phyloP scores from a whole-genome alignment of 2,113 vertebrate species.

The Rhynchopsitta pachyrhyncha region DNA sequence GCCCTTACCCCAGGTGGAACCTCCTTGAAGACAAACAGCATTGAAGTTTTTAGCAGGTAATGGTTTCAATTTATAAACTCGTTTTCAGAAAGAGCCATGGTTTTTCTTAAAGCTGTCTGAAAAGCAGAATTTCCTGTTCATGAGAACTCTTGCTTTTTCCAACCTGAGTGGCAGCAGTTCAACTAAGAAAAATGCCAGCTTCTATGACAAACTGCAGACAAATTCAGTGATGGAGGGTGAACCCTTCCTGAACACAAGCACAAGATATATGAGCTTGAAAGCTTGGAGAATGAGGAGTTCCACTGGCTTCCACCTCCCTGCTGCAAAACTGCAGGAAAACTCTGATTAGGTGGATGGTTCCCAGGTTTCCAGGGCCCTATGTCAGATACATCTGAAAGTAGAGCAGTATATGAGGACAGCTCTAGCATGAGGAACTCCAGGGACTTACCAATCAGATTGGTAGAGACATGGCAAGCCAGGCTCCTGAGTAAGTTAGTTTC shows the following conservation, averaged over 20 bases:
- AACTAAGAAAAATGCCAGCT: background rate
- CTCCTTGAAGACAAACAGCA: background rate
- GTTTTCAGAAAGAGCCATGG: background rate
- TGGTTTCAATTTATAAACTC: background rate
- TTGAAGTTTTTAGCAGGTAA: background rate
- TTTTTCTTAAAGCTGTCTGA: background rate
- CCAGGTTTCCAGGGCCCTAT: background rate
- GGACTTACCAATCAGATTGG: background rate
- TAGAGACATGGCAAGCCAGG: background rate
- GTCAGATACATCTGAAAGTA: background rate
- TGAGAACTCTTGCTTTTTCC: background rate
- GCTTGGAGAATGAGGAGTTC: background rate
- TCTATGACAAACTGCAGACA: background rate
- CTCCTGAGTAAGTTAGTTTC: background rate
- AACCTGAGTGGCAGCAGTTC: background rate
- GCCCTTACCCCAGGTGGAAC: background rate
- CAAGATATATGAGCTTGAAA: background rate
- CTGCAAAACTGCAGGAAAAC: background rate
- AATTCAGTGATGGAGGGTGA: background rate
- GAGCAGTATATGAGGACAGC: background rate
- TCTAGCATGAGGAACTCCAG: fast-evolving
- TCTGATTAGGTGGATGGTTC: background rate
- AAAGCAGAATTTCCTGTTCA: background rate
- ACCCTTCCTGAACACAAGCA: background rate
- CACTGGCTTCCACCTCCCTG: background rate